These are phyloP conservation scores for Sthenelais limicola DNA, from an alignment of 2,888 invertebrate genomes.

Conservation along the genomic window DNA sequence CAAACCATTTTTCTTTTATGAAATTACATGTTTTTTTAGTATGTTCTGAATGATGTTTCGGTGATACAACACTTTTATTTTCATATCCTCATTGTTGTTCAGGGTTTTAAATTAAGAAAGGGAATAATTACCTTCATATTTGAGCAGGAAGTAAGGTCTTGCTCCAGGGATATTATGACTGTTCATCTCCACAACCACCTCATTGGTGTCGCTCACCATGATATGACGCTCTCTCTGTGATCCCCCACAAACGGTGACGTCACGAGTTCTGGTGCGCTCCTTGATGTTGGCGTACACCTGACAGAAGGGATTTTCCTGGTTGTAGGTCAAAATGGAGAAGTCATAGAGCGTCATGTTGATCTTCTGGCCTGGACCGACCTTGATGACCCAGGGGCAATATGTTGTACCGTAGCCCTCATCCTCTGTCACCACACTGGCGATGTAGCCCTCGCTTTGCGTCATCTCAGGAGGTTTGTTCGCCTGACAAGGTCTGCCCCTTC, in stretches of 20 bases:
- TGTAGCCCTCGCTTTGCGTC: constrained; percentile 8
- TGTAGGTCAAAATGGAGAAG: constrained; percentile 27
- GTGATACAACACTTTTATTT: not conserved
- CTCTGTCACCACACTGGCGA: constrained; percentile 39
- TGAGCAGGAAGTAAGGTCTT: constrained; percentile 20
- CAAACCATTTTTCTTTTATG: no score
- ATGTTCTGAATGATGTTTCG: no score
- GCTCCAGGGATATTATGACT: constrained; percentile 2
- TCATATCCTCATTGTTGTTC: not conserved
- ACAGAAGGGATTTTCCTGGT: constrained; percentile 1
- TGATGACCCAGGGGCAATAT: constrained; percentile 38
- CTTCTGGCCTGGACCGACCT: constrained; percentile 30
- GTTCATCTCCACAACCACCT: constrained; percentile 38
- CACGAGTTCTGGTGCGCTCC: constrained; percentile 27
- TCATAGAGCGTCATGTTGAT: constrained; percentile 41
- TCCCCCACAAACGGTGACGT: constrained; percentile 45
- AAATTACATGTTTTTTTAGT: no score
- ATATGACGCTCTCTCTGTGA: constrained; percentile 36
- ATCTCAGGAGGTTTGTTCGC: constrained; percentile 7
- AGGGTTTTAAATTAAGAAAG: not conserved
- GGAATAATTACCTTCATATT: constrained; percentile 22
- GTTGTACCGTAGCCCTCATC: constrained; percentile 33
- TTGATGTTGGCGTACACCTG: constrained; percentile 27
- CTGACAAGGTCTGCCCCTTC: constrained; percentile 22
- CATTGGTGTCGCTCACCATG: constrained; percentile 34